Evolutionary conservation across 2,797 vertebrate species (phyloP).

Genomic region (Halcyon smyrnensis): DNA sequence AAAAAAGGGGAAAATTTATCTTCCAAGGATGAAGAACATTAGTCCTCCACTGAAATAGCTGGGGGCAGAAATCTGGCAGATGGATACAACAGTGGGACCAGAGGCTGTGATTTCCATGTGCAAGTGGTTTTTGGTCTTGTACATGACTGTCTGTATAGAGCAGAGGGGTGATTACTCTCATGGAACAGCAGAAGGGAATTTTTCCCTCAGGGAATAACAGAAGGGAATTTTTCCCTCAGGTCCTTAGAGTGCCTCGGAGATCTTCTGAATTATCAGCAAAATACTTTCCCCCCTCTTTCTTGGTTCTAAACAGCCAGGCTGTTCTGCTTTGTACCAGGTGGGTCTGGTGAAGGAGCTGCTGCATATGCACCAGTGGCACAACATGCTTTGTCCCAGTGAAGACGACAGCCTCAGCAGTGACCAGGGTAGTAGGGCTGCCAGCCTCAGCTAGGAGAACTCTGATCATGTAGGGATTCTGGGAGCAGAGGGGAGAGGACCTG

Average conservation of each 20-base stretch:
- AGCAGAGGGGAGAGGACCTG: not conserved
- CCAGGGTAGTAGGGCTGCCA: not conserved
- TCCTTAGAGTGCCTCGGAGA: not conserved
- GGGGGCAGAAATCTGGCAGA: not conserved
- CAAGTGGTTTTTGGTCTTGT: not conserved
- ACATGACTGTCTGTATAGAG: not conserved
- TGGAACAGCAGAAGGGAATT: not conserved
- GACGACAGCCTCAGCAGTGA: not conserved
- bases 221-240: not conserved
- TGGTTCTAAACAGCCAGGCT: not conserved
- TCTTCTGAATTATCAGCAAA: not conserved
- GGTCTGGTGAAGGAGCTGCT: not conserved
- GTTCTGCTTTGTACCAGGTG: not conserved
- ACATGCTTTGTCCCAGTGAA: rapidly evolving
- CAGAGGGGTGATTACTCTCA: not conserved
- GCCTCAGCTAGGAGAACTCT: not conserved
- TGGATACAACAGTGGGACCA: rapidly evolving
- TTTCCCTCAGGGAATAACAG: not conserved
- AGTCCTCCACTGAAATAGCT: not conserved
- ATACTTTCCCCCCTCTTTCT: rapidly evolving
- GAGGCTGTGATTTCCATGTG: not conserved
- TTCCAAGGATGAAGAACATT: not conserved
- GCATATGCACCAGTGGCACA: rapidly evolving
- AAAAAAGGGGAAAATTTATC: rapidly evolving
- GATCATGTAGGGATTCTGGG: not conserved